phyloP scores from a whole-genome alignment of 1,140 invertebrate genomes.

The Brachionus asplanchnoidis region DNA sequence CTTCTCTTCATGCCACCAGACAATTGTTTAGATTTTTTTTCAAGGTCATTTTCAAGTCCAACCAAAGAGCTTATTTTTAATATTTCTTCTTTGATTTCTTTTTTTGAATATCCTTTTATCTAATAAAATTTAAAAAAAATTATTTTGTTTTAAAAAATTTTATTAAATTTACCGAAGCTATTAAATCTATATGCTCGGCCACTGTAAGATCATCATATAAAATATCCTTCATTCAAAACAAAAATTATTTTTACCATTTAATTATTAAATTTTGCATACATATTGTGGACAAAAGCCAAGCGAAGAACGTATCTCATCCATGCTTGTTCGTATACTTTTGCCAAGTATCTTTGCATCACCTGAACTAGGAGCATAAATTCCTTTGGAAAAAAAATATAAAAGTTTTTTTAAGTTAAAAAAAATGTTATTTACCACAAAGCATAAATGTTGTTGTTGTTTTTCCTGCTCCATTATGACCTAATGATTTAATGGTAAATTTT shows the following conservation, averaged over 20 bases:
- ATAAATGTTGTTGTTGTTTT: slow-evolving; percentile 62
- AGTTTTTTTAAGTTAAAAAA: neutral
- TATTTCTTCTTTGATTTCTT: slow-evolving; percentile 59
- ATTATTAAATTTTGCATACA: neutral
- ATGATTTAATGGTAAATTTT: slow-evolving; percentile 3
- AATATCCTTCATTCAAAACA: slow-evolving; percentile 61
- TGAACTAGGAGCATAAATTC: slow-evolving; percentile 13
- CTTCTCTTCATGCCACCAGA: slow-evolving; percentile 40
- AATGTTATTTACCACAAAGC: neutral
- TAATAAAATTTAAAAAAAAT: slow-evolving; percentile 46
- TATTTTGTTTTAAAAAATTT: no score
- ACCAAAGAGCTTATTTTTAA: slow-evolving; percentile 59
- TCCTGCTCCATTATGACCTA: slow-evolving; percentile 63
- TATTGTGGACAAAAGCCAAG: slow-evolving; percentile 42
- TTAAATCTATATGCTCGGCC: slow-evolving; percentile 80
- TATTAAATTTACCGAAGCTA: slow-evolving; percentile 60
- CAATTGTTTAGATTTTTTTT: slow-evolving; percentile 65
- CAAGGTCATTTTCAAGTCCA: slow-evolving; percentile 62
- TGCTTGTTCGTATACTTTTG: slow-evolving; percentile 25
- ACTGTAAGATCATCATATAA: slow-evolving; percentile 84
- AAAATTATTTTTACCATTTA: no score
- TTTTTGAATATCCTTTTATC: slow-evolving; percentile 65
- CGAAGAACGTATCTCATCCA: slow-evolving; percentile 8
- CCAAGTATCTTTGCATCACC: slow-evolving; percentile 10
- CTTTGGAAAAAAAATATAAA: neutral